Base-by-base conservation (phyloP, 2,797 vertebrate species). In the Adelosebastes latens region DNA sequence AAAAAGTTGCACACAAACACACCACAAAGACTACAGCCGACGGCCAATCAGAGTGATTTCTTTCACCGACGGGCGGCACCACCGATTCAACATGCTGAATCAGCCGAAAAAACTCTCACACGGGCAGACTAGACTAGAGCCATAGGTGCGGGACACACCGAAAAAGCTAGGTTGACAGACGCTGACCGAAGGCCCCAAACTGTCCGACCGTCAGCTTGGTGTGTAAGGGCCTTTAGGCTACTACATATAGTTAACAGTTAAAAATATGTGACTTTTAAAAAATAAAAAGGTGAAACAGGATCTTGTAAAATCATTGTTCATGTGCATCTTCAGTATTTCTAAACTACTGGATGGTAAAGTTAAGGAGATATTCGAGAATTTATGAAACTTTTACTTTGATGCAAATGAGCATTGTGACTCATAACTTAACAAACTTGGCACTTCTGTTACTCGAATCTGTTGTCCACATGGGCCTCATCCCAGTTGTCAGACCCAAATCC, bases 401-500 rank as follows among this genome's bases (percentile, higher is more conserved):
- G 55, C 46, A 71, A 69, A 61, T 66, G 2, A 39, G 5, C 20
- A 22, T 75, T 70, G 80, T 46, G 13, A 77, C 42, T 61, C 24
- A 49, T 49, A 68, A 36, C 56, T 70, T 60, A 70, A 80, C 56
- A 74, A 77, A 82, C 7, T 49, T 79, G 67, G 58, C 49, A 65
- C 64, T 39, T 75, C 52, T 49, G 10, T 59, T 49, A 2, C 13
- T 36, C 12, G 56, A 77, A 77, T 77, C 49, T 71, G 62, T 72
- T 69, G 67, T 79, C 80, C 75, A 77, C 71, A 70, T 77, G 65
- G 62, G 79, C 75, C 72, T 82, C 59, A 72, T 89, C 73, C 4
- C 68, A 79, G 22, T 25, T 79, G 62, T 75, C 77, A 68, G 85
- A 80, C 11, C 36, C 53, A 73, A 88, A 82, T 87, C 80, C 76